These are phyloP conservation scores for Lepidotrigona ventralis DNA, from an alignment of 1,140 invertebrate genomes.

Conservation along the genomic window DNA sequence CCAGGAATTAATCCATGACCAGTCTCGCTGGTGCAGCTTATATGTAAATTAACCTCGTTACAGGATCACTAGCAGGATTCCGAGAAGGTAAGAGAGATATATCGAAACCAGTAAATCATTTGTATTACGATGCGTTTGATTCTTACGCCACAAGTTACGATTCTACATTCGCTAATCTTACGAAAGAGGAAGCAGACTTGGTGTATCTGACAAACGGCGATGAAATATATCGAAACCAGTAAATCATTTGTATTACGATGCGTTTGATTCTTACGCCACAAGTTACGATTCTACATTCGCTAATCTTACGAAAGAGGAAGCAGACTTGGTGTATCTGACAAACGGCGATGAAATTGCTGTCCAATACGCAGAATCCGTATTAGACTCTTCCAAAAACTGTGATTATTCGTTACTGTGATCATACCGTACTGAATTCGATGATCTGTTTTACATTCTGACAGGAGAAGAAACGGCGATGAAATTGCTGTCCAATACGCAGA, in stretches of 20 bases:
- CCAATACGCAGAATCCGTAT: constrained; percentile 92
- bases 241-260: too few species aligned
- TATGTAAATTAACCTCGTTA: constrained; percentile 93
- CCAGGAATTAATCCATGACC: constrained; percentile 88
- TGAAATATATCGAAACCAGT: too few species aligned
- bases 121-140: constrained; percentile 97
- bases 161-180: constrained; percentile 95
- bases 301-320: too few species aligned
- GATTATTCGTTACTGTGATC: constrained; percentile 90
- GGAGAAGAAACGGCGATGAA: constrained; percentile 95
- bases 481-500: constrained; percentile 93
- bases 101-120: constrained; percentile 93
- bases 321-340: too few species aligned
- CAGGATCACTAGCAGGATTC: too few species aligned
- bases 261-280: too few species aligned
- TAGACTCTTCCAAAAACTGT: constrained; percentile 91
- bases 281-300: too few species aligned
- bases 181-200: constrained; percentile 95
- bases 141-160: too few species aligned
- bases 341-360: constrained; percentile 94
- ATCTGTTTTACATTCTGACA: constrained; percentile 90
- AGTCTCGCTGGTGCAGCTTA: constrained; percentile 89
- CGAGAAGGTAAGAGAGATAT: constrained; percentile 94
- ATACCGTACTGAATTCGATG: too few species aligned
- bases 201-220: constrained; percentile 95